Percentiles rank a stretch among this genome's conserved stretches.
These are phyloP conservation scores for Zeugodacus cucurbitae DNA, from an alignment of 1,140 invertebrate species.

Conservation along the genomic window DNA sequence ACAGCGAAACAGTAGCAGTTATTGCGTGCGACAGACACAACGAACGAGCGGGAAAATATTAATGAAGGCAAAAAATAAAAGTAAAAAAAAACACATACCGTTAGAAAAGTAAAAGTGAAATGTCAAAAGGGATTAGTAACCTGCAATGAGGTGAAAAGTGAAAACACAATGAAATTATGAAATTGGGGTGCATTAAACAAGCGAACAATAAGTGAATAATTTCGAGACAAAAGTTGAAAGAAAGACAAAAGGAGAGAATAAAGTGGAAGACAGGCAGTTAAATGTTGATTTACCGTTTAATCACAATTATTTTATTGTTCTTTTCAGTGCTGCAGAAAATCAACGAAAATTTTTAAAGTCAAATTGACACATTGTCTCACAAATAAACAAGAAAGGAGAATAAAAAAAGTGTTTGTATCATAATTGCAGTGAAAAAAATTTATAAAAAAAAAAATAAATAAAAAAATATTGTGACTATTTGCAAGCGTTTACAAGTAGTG, in stretches of 20 bases:
- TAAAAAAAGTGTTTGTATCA: neutral
- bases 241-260: neutral
- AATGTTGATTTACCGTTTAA: neutral
- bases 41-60: slow-evolving; percentile 22
- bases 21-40: slow-evolving; percentile 6
- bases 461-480: neutral
- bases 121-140: neutral
- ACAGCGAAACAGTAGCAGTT: neutral
- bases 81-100: too few species aligned
- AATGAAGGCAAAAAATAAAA: neutral
- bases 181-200: neutral
- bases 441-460: neutral
- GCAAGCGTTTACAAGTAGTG: neutral
- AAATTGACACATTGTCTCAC: neutral
- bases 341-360: neutral
- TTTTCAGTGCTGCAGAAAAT: neutral
- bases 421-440: neutral
- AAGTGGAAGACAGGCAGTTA: neutral
- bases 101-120: neutral
- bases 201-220: neutral
- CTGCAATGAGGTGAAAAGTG: neutral
- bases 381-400: too few species aligned
- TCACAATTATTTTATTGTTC: neutral
- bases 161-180: neutral
- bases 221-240: neutral